These are phyloP conservation scores for Alsophila aescularia DNA, from an alignment of 2,888 invertebrate species.

Conservation along the genomic window DNA sequence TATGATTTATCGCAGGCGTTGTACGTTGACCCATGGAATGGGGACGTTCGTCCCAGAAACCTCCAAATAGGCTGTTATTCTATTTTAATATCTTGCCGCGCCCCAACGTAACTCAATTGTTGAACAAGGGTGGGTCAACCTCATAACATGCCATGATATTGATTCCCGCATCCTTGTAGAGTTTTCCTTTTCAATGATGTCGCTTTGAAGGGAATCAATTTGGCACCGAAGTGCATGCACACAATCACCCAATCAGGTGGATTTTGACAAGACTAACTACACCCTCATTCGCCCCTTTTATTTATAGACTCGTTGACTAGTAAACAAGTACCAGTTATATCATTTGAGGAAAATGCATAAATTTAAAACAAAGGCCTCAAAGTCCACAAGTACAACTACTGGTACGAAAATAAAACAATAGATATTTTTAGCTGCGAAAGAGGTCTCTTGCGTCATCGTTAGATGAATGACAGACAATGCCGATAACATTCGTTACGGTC, in stretches of 20 bases:
- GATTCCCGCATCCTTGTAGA: conserved; percentile 15
- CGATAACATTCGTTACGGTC: conserved; percentile 51
- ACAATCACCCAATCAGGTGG: no score
- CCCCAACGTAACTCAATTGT: conserved; percentile 40
- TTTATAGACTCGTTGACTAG: background rate
- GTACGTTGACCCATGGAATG: conserved; percentile 53
- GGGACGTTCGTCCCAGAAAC: conserved; percentile 58
- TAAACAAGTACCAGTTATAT: background rate
- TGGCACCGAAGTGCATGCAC: background rate
- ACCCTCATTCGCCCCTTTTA: background rate
- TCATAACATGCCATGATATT: conserved; percentile 32
- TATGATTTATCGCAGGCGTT: conserved; percentile 42
- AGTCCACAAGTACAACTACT: conserved; percentile 16
- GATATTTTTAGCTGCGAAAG: conserved; percentile 45
- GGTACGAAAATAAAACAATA: conserved; percentile 38
- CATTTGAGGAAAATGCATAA: background rate
- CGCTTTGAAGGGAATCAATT: conserved; percentile 8
- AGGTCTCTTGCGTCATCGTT: conserved; percentile 44
- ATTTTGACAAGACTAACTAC: background rate
- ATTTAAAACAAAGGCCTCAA: conserved; percentile 8
- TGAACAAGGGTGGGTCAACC: conserved; percentile 36
- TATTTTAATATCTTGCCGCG: conserved; percentile 52
- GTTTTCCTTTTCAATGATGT: conserved; percentile 22
- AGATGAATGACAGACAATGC: conserved; percentile 43
- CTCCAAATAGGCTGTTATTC: conserved; percentile 50